phyloP scores from a whole-genome alignment of 2,888 invertebrate genomes.

The Dendrolimus houi region DNA sequence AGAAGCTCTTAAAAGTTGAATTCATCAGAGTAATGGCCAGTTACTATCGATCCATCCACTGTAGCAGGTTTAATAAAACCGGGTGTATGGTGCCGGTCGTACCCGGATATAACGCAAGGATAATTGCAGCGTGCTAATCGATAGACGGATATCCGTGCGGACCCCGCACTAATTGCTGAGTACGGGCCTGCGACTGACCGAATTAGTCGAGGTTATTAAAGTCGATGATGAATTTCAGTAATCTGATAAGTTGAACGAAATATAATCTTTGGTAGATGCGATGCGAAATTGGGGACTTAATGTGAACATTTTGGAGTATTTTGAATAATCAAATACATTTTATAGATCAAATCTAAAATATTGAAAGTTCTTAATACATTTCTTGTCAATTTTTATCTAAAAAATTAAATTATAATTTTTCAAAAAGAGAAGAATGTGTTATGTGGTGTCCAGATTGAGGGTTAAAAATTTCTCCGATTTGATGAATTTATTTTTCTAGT shows the following conservation, averaged over 20 bases:
- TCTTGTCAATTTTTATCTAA: too few relatives aligned
- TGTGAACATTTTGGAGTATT: too few relatives aligned
- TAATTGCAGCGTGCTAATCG: constrained; percentile 52
- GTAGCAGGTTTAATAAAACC: constrained; percentile 3
- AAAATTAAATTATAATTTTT: too few relatives aligned
- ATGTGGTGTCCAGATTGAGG: too few relatives aligned
- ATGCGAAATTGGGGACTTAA: background rate
- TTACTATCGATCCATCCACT: background rate
- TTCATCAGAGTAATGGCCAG: background rate
- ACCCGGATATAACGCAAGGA: constrained; percentile 27
- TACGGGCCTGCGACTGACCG: constrained; percentile 26
- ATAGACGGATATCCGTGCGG: constrained; percentile 54
- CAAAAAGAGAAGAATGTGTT: too few relatives aligned
- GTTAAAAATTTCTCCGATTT: too few relatives aligned
- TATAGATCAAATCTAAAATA: too few relatives aligned
- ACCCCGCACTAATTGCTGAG: constrained; percentile 41
- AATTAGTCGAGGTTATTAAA: constrained; percentile 34
- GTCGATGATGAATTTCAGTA: background rate
- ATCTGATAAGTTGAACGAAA: background rate
- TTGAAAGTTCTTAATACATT: too few relatives aligned
- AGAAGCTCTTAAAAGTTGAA: background rate
- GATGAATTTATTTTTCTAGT: too few relatives aligned
- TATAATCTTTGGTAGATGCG: too few relatives aligned
- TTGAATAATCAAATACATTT: too few relatives aligned
- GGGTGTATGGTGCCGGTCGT: constrained; percentile 9